Evolutionary conservation across 2,888 invertebrate genomes (phyloP).

Genomic region (Eueremaeus valkanovi): DNA sequence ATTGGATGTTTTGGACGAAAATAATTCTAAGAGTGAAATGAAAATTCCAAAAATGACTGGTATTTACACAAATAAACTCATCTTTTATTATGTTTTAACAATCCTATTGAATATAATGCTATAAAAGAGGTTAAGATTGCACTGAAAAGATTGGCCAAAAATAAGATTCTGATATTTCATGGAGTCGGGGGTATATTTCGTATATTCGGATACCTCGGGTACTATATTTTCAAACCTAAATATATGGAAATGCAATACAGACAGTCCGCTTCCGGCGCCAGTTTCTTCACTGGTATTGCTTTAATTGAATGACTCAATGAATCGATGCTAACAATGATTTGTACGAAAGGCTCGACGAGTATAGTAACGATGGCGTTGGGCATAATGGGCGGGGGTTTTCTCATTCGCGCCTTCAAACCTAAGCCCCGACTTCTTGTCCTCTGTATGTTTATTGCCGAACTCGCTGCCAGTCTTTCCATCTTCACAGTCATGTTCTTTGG

Average conservation of each 20-base stretch:
- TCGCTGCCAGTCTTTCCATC: constrained; percentile 44
- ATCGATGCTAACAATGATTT: not conserved
- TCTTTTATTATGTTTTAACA: not conserved
- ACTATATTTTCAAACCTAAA: constrained; percentile 47
- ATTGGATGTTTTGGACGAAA: not conserved
- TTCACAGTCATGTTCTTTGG: constrained; percentile 46
- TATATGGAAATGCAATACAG: constrained; percentile 48
- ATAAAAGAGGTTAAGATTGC: constrained; percentile 43
- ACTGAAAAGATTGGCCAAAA: constrained; percentile 44
- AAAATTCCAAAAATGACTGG: not conserved
- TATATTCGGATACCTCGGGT: constrained; percentile 47
- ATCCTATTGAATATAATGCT: not conserved
- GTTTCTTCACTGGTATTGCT: constrained; percentile 43
- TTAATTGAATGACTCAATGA: not conserved
- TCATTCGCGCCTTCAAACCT: constrained; percentile 51
- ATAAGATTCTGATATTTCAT: constrained; percentile 46
- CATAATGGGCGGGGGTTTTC: constrained; percentile 46
- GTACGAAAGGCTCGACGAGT: constrained; percentile 42
- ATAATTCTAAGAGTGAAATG: not conserved
- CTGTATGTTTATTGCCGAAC: constrained; percentile 51
- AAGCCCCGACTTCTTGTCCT: constrained; percentile 49
- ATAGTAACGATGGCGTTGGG: constrained; percentile 46
- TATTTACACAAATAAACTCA: too few relatives aligned
- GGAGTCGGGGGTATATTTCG: constrained; percentile 46
- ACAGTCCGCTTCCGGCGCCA: constrained; percentile 47